Base-by-base conservation (phyloP, 2,888 invertebrate species). In the Megamerina dolium region DNA sequence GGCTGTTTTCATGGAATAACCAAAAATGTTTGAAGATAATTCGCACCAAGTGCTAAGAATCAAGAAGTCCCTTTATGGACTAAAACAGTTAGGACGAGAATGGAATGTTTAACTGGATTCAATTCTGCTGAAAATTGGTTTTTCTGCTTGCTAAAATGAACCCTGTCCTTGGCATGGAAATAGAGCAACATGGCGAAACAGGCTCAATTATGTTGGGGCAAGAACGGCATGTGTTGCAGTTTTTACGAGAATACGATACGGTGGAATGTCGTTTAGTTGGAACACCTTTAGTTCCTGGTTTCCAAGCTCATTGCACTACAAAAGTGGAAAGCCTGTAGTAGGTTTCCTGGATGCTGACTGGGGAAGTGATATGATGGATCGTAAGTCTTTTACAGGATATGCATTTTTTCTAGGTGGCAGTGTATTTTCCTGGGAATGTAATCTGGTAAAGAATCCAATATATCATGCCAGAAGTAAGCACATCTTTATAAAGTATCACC, bases 331-430 rank as follows among this genome's bases (percentile, higher is more conserved):
- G 4, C 9, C 6, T 41, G 2, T n/a, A 8, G 10, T 18, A 3
- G 37, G 50, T 0, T 50, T 29, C 17, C 45, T 49, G 8, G 50
- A 48, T 44, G 48, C 50, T 13, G 48, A 54, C 21, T 51, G 52
- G 46, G 47, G 34, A n/a, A 48, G 49, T 13, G 12, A 46, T 2
- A 50, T 49, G 1, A 47, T 45, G 43, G 29, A 31, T 10, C 17
- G 49, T 3, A 48, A 33, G 9, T 52, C 48, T 2, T 51, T 39
- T 20, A 51, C 49, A 3, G 43, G 48, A 10, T 47, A 45, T 35
- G 42, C 35, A 14, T 49, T 53, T 30, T 19, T 49, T n/a, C 16
- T 40, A 2, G 50, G 44, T 14, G 52, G 52, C 4, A 30, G 45
- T 2, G 45, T 20, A 12, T 46, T 52, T 19, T 49, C 47, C 2